Evolutionary conservation across 1,140 invertebrate species (phyloP).

Genomic region (Scaptomyza graminum): DNA sequence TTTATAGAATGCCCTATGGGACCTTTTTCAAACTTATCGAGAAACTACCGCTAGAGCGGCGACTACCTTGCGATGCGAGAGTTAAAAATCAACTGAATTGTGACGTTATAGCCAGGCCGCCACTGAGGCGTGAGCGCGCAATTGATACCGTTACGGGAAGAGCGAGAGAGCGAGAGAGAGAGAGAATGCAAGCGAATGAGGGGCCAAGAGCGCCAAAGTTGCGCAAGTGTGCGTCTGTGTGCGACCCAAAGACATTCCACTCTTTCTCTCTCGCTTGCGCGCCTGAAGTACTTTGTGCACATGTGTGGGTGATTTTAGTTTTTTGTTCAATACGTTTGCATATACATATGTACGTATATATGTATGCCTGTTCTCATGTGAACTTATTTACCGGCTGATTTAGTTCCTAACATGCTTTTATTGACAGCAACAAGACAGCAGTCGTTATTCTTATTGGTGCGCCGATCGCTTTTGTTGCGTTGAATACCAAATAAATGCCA

Average conservation of each 20-base stretch:
- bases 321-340: neutral
- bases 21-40: constrained; percentile 30
- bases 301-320: constrained; percentile 30
- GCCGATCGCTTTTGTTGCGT: neutral
- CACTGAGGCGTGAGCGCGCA: constrained; percentile 42
- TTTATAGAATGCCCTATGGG: constrained; percentile 21
- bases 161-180: constrained; percentile 23
- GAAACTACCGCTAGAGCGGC: constrained; percentile 18
- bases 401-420: constrained; percentile 23
- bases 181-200: constrained; percentile 11
- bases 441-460: neutral
- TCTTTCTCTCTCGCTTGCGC: constrained; percentile 1
- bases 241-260: neutral
- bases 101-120: constrained; percentile 28
- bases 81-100: constrained; percentile 58
- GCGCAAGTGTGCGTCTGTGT: constrained; percentile 56
- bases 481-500: constrained; percentile 17
- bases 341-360: neutral
- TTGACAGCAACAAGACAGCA: constrained; percentile 25
- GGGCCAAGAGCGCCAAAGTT: constrained; percentile 28
- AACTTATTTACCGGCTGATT: constrained; percentile 42
- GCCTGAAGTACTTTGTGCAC: neutral
- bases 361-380: neutral
- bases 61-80: constrained; percentile 52
- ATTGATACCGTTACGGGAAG: constrained; percentile 60